A percentile compares a stretch with the other conserved stretches of the same genome.
These are phyloP conservation scores for Lerema accius DNA, from an alignment of 1,140 invertebrate genomes.

Conservation along the genomic window DNA sequence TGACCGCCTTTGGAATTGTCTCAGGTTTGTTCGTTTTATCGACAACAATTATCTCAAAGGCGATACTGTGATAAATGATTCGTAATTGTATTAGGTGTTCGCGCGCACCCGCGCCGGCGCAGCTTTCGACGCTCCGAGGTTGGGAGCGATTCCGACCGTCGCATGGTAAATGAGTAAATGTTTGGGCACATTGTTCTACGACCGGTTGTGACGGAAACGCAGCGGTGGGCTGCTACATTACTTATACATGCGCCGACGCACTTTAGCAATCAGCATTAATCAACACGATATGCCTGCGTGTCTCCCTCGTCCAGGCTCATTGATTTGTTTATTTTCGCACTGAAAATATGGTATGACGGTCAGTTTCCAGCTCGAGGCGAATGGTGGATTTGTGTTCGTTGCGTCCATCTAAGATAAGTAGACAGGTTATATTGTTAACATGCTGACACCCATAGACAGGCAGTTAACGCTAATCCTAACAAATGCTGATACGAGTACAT, in stretches of 20 bases:
- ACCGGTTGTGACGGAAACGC: constrained; percentile 72
- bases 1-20: constrained; percentile 38
- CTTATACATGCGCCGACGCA: constrained; percentile 77
- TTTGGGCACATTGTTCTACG: constrained; percentile 77
- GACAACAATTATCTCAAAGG: constrained; percentile 49
- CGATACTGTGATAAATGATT: constrained; percentile 49
- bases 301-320: constrained; percentile 54
- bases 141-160: constrained; percentile 50
- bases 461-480: constrained; percentile 55
- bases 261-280: constrained; percentile 81
- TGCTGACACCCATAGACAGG: constrained; percentile 53
- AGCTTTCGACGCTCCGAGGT: constrained; percentile 21
- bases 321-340: constrained; percentile 76
- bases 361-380: constrained; percentile 46
- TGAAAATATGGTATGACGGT: constrained; percentile 72
- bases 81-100: constrained; percentile 50
- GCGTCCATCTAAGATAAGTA: constrained; percentile 59
- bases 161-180: constrained; percentile 65
- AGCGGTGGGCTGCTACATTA: constrained; percentile 70
- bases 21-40: constrained; percentile 41
- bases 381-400: constrained; percentile 52
- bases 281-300: constrained; percentile 71
- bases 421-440: constrained; percentile 61
- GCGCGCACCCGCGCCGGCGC: constrained; percentile 17
- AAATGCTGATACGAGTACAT: constrained; percentile 42